Conservation (phyloP, 2,888 invertebrate species). For the Lasioglossum zephyrum region DNA sequence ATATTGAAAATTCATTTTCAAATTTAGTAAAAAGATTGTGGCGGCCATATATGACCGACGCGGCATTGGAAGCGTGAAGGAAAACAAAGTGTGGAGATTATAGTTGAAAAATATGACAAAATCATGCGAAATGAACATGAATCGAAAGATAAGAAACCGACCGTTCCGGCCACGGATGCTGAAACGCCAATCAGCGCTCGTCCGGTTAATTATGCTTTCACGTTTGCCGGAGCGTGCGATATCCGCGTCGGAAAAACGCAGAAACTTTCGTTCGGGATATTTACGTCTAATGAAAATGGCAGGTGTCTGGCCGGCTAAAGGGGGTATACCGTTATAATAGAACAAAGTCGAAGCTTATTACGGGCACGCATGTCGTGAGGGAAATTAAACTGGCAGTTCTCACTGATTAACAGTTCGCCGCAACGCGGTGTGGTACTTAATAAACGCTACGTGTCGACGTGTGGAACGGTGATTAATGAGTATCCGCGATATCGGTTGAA, state of each 20-base stretch:
- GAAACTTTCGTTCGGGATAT: constrained; percentile 45
- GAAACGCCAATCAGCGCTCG: constrained; percentile 14
- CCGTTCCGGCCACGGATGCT: neutral
- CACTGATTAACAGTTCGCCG: constrained; percentile 63
- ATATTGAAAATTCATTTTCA: too few species aligned
- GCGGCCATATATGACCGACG: too few species aligned
- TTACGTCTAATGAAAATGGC: constrained; percentile 53
- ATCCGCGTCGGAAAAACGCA: constrained; percentile 11
- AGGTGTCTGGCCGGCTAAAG: constrained; percentile 46
- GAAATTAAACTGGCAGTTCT: constrained; percentile 62
- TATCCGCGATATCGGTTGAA: constrained; percentile 47
- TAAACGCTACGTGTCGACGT: constrained; percentile 67
- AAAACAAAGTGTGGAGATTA: neutral
- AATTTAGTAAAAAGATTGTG: too few species aligned
- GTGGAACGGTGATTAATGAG: constrained; percentile 71
- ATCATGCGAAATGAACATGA: neutral
- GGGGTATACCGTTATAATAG: constrained; percentile 54
- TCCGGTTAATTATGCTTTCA: constrained; percentile 44
- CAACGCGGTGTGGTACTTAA: constrained; percentile 54
- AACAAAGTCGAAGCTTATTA: constrained; percentile 63
- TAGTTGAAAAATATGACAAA: neutral
- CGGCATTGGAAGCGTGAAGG: too few species aligned
- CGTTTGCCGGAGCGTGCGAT: constrained; percentile 21
- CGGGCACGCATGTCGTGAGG: constrained; percentile 59
- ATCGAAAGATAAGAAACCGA: neutral